Percentiles rank a stretch among this genome's conserved stretches.
Conservation (phyloP, 2,113 vertebrate genomes). For the Brienomyrus longianalis region DNA sequence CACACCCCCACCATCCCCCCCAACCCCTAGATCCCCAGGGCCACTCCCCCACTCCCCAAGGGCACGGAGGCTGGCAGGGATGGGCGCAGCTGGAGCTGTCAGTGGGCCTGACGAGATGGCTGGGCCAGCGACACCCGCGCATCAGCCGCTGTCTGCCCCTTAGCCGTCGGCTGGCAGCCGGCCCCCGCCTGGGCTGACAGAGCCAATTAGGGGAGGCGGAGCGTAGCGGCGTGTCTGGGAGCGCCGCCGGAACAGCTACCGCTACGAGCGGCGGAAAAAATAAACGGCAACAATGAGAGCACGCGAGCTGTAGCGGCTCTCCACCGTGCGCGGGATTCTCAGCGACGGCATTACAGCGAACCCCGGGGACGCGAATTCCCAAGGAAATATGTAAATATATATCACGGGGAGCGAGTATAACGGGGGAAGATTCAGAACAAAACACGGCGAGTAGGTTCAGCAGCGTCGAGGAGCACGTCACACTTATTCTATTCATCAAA, state of each 20-base stretch:
- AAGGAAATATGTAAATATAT: neutral
- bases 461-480: neutral
- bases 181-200: neutral
- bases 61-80: neutral
- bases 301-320: neutral
- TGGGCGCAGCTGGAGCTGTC: neutral
- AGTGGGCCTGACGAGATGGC: neutral
- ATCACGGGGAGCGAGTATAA: neutral
- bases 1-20: neutral
- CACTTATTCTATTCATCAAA: constrained; percentile 7
- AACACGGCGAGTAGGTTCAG: neutral
- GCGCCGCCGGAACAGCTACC: neutral
- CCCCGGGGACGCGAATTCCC: neutral
- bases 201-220: neutral
- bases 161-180: neutral
- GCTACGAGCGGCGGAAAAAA: neutral
- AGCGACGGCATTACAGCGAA: neutral
- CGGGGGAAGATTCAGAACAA: neutral
- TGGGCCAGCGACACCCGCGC: neutral
- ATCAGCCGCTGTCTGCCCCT: constrained; percentile 3
- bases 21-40: neutral
- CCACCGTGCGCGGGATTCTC: neutral
- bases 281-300: neutral
- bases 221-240: neutral
- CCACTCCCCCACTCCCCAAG: neutral